phyloP scores from a whole-genome alignment of 2,113 vertebrate species.

The Cynopterus brachyotis region DNA sequence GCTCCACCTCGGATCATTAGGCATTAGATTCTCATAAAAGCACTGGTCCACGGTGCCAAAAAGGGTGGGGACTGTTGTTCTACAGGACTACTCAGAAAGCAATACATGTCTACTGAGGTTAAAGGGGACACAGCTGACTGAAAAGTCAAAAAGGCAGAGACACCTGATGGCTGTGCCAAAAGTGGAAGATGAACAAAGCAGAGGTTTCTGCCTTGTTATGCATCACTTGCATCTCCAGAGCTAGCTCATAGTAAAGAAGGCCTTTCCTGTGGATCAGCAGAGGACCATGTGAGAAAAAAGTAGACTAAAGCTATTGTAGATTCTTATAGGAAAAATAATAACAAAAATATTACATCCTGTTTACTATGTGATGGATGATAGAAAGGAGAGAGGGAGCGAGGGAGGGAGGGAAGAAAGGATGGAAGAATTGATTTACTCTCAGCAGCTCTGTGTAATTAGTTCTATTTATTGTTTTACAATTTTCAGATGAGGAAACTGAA shows the following conservation, averaged over 20 bases:
- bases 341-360: not conserved
- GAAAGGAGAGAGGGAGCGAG: accelerated
- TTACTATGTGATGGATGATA: not conserved
- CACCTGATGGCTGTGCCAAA: not conserved
- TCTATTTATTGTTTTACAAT: not conserved
- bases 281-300: not conserved
- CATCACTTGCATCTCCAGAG: not conserved
- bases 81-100: not conserved
- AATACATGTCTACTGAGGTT: not conserved
- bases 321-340: not conserved
- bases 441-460: not conserved
- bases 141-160: not conserved
- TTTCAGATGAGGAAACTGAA: not conserved
- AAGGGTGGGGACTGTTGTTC: not conserved
- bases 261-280: not conserved
- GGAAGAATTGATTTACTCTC: not conserved
- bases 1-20: no score
- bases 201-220: not conserved
- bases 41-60: no score
- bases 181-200: not conserved
- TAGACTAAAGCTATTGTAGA: not conserved
- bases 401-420: no score
- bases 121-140: not conserved
- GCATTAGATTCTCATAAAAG: no score
- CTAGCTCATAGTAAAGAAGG: not conserved